Evolutionary conservation across 2,113 vertebrate genomes (phyloP).

Genomic region (Danio rerio): GRCz12tu NC_133191.1:25503001-25503500

Average conservation of each 20-base stretch:
- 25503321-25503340: too few relatives aligned
- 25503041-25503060: constrained; percentile 66
- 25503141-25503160: background rate
- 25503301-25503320: too few relatives aligned
- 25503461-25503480: too few relatives aligned
- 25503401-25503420: too few relatives aligned
- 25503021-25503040: constrained; percentile 66
- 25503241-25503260: background rate
- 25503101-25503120: constrained; percentile 34
- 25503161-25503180: background rate
- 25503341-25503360: too few relatives aligned
- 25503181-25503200: constrained; percentile 13
- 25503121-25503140: constrained; percentile 25
- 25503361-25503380: too few relatives aligned
- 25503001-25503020: constrained; percentile 53
- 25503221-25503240: background rate
- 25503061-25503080: constrained; percentile 47
- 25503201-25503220: background rate
- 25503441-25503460: too few relatives aligned
- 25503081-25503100: constrained; percentile 68
- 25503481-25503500: too few relatives aligned
- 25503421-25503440: too few relatives aligned
- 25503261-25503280: too few relatives aligned
- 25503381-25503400: too few relatives aligned
- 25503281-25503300: background rate